phyloP scores from a whole-genome alignment of 2,888 invertebrate genomes.

The Lymantria dispar region DNA sequence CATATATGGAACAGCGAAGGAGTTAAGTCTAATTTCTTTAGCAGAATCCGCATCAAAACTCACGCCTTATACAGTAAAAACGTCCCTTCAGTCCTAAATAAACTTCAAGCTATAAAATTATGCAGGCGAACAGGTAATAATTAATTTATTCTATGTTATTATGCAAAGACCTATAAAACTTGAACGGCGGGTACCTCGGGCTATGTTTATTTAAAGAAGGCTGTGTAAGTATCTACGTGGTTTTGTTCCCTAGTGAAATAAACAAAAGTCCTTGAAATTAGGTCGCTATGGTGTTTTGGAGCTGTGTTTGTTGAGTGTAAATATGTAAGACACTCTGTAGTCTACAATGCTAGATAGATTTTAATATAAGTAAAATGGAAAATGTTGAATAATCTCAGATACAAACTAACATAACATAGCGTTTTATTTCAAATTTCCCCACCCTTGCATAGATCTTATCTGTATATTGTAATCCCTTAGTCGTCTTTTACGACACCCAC shows the following conservation, averaged over 20 bases:
- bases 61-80: constrained; percentile 26
- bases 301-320: neutral
- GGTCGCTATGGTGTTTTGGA: neutral
- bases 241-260: neutral
- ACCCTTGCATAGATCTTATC: too few relatives aligned
- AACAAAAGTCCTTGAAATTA: neutral
- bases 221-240: constrained; percentile 19
- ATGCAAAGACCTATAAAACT: constrained; percentile 45
- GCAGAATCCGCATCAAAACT: constrained; percentile 6
- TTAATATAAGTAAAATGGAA: too few relatives aligned
- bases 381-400: too few relatives aligned
- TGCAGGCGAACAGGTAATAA: constrained; percentile 52
- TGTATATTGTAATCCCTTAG: too few relatives aligned
- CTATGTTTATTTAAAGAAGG: constrained; percentile 44
- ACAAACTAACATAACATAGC: too few relatives aligned
- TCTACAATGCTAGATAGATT: too few relatives aligned
- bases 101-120: constrained; percentile 44
- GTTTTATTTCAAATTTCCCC: too few relatives aligned
- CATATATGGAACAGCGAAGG: too few relatives aligned
- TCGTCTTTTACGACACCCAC: too few relatives aligned
- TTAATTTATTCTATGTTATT: constrained; percentile 57
- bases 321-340: neutral
- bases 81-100: constrained; percentile 44
- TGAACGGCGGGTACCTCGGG: constrained; percentile 20
- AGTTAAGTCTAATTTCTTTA: too few relatives aligned